These are phyloP conservation scores for Hydractinia echinata DNA, from an alignment of 30 jellyfish, hydroid and myxozoan species.

Conservation along the genomic window DNA sequence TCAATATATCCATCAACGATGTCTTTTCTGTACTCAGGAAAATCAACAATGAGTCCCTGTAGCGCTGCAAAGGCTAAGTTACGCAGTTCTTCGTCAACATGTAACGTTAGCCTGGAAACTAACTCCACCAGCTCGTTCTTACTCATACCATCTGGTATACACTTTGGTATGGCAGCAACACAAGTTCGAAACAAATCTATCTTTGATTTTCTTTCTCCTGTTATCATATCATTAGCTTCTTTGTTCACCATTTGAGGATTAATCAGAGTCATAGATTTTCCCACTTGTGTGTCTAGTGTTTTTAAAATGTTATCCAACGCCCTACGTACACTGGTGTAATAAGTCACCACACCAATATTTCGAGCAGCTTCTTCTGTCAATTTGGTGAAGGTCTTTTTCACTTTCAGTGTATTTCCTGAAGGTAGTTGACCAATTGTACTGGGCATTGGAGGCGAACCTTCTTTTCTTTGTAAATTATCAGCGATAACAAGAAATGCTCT, in stretches of 20 bases:
- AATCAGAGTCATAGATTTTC: constrained; percentile 86
- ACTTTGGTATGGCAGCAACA: constrained; percentile 99
- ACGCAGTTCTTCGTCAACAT: constrained; percentile 85
- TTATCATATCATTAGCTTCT: constrained; percentile 88
- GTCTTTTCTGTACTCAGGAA: constrained; percentile 92
- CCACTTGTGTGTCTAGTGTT: constrained; percentile 85
- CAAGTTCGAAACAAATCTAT: constrained; percentile 92
- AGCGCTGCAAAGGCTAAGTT: constrained; percentile 90
- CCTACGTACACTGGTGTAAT: constrained; percentile 92
- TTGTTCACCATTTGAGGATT: constrained; percentile 85
- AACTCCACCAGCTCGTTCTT: constrained; percentile 86
- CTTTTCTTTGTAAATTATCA: constrained; percentile 91
- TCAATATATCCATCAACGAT: constrained; percentile 75
- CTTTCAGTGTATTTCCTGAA: constrained; percentile 89
- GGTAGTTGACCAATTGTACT: constrained; percentile 95
- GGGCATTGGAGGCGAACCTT: constrained; percentile 99
- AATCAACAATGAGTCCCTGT: constrained; percentile 84
- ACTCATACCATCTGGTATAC: constrained; percentile 98
- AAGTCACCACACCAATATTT: constrained; percentile 95
- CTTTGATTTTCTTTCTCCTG: constrained; percentile 94
- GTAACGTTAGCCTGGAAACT: constrained; percentile 83
- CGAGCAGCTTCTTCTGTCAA: constrained; percentile 98
- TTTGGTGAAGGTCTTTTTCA: constrained; percentile 85
- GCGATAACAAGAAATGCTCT: constrained; percentile 96
- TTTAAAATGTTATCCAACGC: constrained; percentile 88